phyloP scores from a whole-genome alignment of 1,140 invertebrate species.

The Eciton burchellii region DNA sequence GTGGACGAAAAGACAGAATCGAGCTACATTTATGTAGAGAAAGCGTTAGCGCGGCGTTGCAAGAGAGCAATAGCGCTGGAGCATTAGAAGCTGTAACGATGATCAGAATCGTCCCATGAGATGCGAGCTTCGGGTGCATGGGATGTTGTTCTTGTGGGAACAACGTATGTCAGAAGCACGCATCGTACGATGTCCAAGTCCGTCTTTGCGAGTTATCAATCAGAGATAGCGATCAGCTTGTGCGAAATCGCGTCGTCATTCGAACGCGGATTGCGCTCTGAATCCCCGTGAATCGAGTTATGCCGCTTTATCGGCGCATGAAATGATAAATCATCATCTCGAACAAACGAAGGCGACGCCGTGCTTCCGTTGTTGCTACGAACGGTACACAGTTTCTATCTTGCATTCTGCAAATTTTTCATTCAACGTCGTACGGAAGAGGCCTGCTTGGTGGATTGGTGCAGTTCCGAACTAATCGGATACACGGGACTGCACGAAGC shows the following conservation, averaged over 20 bases:
- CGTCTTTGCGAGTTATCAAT: constrained; percentile 22
- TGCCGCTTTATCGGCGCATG: neutral
- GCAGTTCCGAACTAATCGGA: neutral
- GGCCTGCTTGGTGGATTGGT: neutral
- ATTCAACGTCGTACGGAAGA: neutral
- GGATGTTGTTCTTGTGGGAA: neutral
- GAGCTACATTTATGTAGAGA: too few species aligned
- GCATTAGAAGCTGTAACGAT: neutral
- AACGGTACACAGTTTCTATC: neutral
- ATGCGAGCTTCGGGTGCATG: neutral
- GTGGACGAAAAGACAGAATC: too few species aligned
- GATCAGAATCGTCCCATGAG: neutral
- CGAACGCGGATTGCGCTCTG: neutral
- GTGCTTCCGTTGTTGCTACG: neutral
- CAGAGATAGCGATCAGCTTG: constrained; percentile 10
- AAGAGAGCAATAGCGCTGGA: too few species aligned
- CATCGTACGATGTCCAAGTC: neutral
- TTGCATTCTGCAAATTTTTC: neutral
- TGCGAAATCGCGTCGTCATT: constrained; percentile 15
- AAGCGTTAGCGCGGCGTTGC: too few species aligned
- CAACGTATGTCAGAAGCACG: neutral
- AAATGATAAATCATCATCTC: too few species aligned
- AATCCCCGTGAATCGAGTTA: neutral
- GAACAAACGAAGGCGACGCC: too few species aligned
- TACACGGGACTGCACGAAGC: neutral